These are phyloP conservation scores for Tipula lateralis DNA, from an alignment of 2,888 invertebrate species.

Conservation along the genomic window DNA sequence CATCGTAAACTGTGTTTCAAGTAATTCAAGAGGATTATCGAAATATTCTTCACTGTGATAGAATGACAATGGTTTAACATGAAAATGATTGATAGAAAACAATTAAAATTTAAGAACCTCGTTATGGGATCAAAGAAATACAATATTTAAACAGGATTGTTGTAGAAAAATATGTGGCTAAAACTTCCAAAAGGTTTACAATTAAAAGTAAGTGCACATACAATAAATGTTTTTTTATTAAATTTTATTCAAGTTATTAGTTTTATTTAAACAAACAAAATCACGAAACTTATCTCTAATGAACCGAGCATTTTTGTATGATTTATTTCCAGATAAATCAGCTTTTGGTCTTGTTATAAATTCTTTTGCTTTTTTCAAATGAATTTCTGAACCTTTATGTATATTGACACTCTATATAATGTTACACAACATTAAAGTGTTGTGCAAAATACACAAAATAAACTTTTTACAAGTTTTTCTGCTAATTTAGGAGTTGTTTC, in stretches of 20 bases:
- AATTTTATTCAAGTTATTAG: not conserved
- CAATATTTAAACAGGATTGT: not conserved
- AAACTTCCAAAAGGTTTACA: too few species aligned
- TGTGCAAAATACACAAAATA: not conserved
- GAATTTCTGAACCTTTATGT: not conserved
- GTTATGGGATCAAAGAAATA: not conserved
- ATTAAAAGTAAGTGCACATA: too few species aligned
- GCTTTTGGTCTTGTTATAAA: not conserved
- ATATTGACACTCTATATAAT: too few species aligned
- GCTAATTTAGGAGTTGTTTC: not conserved
- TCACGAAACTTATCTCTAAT: not conserved
- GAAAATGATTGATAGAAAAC: not conserved
- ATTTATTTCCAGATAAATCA: not conserved
- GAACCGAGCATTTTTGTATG: too few species aligned
- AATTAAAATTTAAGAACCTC: not conserved
- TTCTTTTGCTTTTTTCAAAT: not conserved
- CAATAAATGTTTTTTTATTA: not conserved
- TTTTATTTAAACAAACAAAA: not conserved
- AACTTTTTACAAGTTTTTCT: not conserved
- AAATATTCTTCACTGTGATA: too few species aligned
- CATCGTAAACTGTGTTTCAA: too few species aligned
- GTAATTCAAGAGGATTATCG: too few species aligned
- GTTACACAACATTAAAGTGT: too few species aligned
- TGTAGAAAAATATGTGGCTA: not conserved
- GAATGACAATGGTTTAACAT: too few species aligned